These are phyloP conservation scores for Platycheirus albimanus DNA, from an alignment of 2,888 invertebrate species.

Conservation along the genomic window DNA sequence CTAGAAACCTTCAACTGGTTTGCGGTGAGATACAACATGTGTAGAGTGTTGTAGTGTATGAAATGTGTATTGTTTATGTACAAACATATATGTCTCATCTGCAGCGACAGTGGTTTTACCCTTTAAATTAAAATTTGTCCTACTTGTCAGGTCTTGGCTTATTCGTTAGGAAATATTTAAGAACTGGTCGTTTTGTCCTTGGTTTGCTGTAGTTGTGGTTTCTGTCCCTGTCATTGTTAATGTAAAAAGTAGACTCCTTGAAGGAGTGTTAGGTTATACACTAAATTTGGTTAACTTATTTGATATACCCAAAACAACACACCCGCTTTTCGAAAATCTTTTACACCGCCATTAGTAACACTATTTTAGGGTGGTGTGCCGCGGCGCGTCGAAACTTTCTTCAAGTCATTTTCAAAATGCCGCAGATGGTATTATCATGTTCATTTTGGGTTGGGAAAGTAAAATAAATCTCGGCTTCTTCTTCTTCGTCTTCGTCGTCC, in stretches of 20 bases:
- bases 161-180: neutral
- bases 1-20: no score
- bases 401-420: constrained; percentile 56
- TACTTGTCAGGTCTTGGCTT: neutral
- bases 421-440: constrained; percentile 68
- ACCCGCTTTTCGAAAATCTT: constrained; percentile 9
- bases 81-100: no score
- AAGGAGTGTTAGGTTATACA: neutral
- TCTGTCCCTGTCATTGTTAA: neutral
- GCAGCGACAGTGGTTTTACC: no score
- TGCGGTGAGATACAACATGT: no score
- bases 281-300: no score
- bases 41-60: no score
- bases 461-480: constrained; percentile 50
- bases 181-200: neutral
- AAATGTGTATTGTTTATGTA: no score
- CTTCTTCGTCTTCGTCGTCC: neutral
- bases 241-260: neutral
- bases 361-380: constrained; percentile 27
- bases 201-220: neutral
- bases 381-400: constrained; percentile 41
- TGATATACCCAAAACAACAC: constrained; percentile 3
- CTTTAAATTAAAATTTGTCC: no score
- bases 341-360: constrained; percentile 17
- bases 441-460: constrained; percentile 52